phyloP scores from a whole-genome alignment of 2,113 vertebrate genomes.

The Prunella fulvescens region DNA sequence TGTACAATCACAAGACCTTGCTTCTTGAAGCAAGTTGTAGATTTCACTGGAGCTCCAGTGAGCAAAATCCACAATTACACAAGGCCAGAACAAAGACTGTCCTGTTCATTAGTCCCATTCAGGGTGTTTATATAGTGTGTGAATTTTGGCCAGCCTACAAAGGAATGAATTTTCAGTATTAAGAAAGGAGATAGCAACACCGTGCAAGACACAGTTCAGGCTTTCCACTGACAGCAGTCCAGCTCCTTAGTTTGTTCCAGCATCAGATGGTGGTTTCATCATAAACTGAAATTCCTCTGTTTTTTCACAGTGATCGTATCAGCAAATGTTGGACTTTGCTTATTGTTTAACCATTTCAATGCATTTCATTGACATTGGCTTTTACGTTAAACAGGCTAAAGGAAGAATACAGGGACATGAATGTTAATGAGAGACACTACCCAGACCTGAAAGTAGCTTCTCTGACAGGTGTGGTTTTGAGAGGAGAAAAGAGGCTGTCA shows the following conservation, averaged over 20 bases:
- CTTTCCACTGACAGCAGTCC: neutral
- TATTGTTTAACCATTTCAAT: neutral
- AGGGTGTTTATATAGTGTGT: neutral
- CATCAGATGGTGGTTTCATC: neutral
- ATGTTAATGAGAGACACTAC: neutral
- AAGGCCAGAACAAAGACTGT: neutral
- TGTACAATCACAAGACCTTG: neutral
- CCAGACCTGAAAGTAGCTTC: neutral
- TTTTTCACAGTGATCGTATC: neutral
- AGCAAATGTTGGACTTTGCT: neutral
- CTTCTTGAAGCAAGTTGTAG: neutral
- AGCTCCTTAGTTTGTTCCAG: neutral
- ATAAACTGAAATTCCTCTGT: neutral
- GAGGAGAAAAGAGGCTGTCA: neutral
- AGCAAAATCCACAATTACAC: neutral
- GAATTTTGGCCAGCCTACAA: neutral
- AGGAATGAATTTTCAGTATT: neutral
- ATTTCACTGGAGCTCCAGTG: neutral
- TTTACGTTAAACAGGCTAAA: neutral
- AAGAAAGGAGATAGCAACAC: neutral
- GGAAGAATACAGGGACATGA: neutral
- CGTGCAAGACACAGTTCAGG: neutral
- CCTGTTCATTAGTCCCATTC: neutral
- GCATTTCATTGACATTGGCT: neutral
- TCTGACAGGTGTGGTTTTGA: neutral